These are phyloP conservation scores for Leuciscus waleckii DNA, from an alignment of 2,797 vertebrate species.

Conservation along the genomic window DNA sequence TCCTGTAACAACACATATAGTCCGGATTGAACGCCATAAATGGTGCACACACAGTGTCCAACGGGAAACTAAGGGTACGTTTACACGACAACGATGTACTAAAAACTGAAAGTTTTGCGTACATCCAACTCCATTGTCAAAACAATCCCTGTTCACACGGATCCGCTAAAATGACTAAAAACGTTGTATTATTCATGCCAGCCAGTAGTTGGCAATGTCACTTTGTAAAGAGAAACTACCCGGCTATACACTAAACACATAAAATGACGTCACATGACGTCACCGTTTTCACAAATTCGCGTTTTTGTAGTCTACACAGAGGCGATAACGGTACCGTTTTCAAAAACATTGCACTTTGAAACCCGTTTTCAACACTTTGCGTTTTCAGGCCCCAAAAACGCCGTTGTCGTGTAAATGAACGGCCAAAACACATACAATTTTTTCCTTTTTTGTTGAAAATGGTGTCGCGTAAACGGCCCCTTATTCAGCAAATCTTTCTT, in stretches of 20 bases:
- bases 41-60: not conserved
- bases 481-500: not conserved
- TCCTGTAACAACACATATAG: constrained; percentile 43
- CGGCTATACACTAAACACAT: not conserved
- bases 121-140: not conserved
- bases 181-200: not conserved
- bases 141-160: not conserved
- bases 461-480: not conserved
- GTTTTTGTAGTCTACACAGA: not conserved
- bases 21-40: constrained; percentile 12
- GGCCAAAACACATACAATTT: not conserved
- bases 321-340: not conserved
- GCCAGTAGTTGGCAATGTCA: not conserved
- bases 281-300: not conserved
- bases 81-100: not conserved
- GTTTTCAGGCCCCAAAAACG: not conserved
- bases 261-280: not conserved
- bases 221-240: not conserved
- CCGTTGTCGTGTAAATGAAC: not conserved
- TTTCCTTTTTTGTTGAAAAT: not conserved
- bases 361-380: not conserved
- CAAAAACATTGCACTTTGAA: not conserved
- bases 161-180: not conserved
- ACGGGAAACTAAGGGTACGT: not conserved
- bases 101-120: not conserved